phyloP scores from a whole-genome alignment of 2,113 vertebrate species.

The Malaclemys terrapin region DNA sequence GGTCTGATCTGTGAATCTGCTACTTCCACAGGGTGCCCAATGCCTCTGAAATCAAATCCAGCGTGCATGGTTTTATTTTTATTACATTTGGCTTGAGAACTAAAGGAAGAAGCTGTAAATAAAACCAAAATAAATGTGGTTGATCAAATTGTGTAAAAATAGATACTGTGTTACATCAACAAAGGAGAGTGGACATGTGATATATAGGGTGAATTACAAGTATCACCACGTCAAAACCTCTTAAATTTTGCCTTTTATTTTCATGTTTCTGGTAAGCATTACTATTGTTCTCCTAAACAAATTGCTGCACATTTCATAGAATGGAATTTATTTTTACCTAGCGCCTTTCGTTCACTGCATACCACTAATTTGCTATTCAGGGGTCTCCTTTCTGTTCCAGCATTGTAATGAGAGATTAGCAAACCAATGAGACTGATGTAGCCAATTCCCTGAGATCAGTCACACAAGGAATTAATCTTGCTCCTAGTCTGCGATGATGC shows the following conservation, averaged over 20 bases:
- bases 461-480: background rate
- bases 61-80: background rate
- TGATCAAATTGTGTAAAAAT: background rate
- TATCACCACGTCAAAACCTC: fast-evolving
- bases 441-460: fast-evolving
- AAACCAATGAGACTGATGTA: background rate
- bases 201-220: background rate
- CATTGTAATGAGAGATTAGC: background rate
- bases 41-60: background rate
- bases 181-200: background rate
- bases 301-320: background rate
- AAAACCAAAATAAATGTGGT: background rate
- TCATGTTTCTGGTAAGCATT: background rate
- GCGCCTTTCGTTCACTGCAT: background rate
- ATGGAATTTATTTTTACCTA: background rate
- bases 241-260: background rate
- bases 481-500: fast-evolving
- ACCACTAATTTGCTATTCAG: fast-evolving
- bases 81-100: background rate
- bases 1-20: background rate
- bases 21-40: background rate
- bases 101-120: background rate
- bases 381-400: background rate
- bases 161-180: background rate
- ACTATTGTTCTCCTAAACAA: background rate